Evolutionary conservation across 1,140 invertebrate genomes (phyloP).

Genomic region (Marisa cornuarietis): DNA sequence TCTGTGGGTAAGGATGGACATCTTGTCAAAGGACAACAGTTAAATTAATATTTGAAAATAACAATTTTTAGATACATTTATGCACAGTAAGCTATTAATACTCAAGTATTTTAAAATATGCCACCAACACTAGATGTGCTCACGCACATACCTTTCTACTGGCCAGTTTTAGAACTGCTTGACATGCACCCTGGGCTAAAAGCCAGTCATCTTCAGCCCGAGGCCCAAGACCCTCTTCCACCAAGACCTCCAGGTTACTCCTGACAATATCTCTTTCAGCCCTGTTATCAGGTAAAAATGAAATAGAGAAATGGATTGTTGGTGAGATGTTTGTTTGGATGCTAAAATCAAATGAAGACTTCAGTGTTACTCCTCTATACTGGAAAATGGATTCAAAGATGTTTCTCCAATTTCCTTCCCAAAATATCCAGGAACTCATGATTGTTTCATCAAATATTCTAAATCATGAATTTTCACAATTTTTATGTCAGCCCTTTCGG

Average conservation of each 20-base stretch:
- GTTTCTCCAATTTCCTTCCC: too few relatives aligned
- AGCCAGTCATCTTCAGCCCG: slow-evolving; percentile 69
- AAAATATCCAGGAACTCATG: too few relatives aligned
- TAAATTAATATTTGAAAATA: not conserved
- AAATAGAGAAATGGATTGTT: not conserved
- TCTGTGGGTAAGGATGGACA: too few relatives aligned
- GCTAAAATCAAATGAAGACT: too few relatives aligned
- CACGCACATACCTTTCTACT: slow-evolving; percentile 41
- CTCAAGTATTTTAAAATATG: too few relatives aligned
- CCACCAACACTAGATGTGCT: slow-evolving; percentile 3
- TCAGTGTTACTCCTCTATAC: too few relatives aligned
- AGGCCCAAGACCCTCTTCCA: slow-evolving; percentile 71
- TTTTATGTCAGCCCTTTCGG: too few relatives aligned
- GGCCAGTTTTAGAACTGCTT: slow-evolving; percentile 70
- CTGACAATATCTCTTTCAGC: slow-evolving; percentile 69
- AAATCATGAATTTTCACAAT: too few relatives aligned
- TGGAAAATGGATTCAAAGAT: too few relatives aligned
- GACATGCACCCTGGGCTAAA: slow-evolving; percentile 72
- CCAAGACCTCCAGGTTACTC: slow-evolving; percentile 72
- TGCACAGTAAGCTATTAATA: too few relatives aligned
- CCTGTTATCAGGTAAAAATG: slow-evolving; percentile 27
- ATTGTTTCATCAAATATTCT: too few relatives aligned
- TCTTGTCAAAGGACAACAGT: not conserved
- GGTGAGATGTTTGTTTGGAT: too few relatives aligned
- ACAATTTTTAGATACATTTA: not conserved